Evolutionary conservation across 2,797 vertebrate species (phyloP).

Genomic region (Podarcis lilfordi): DNA sequence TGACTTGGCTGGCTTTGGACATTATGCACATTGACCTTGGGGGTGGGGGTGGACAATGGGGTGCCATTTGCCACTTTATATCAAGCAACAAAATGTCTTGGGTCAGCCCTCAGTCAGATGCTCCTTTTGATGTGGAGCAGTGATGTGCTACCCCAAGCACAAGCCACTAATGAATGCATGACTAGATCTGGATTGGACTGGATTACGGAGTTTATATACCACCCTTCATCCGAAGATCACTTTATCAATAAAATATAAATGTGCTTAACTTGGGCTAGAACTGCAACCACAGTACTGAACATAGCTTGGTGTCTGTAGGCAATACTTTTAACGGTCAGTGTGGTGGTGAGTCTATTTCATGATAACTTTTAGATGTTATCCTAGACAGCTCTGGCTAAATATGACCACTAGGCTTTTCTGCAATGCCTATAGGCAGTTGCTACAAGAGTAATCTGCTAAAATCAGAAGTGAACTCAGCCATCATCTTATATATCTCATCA

Average conservation of each 20-base stretch:
- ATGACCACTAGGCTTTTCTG: background rate
- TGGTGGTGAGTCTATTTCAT: background rate
- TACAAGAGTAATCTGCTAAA: background rate
- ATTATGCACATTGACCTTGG: no score
- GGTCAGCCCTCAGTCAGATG: background rate
- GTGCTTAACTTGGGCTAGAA: background rate
- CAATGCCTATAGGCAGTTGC: background rate
- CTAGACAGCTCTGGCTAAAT: background rate
- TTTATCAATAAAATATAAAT: background rate
- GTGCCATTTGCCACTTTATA: no score
- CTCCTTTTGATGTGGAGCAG: background rate
- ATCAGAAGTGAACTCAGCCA: background rate
- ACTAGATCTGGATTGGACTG: background rate
- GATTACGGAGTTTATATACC: no score
- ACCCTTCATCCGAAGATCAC: background rate
- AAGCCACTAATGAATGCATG: background rate
- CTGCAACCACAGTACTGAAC: background rate
- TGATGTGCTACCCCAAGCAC: background rate
- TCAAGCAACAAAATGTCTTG: no score
- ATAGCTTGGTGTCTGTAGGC: background rate
- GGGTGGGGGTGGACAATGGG: no score
- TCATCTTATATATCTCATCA: background rate
- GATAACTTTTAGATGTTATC: background rate
- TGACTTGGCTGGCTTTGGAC: no score
- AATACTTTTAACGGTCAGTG: background rate